Percentiles rank a stretch among this genome's conserved stretches.
Conservation (phyloP, 1,140 invertebrate species). For the Helicoverpa zea region DNA sequence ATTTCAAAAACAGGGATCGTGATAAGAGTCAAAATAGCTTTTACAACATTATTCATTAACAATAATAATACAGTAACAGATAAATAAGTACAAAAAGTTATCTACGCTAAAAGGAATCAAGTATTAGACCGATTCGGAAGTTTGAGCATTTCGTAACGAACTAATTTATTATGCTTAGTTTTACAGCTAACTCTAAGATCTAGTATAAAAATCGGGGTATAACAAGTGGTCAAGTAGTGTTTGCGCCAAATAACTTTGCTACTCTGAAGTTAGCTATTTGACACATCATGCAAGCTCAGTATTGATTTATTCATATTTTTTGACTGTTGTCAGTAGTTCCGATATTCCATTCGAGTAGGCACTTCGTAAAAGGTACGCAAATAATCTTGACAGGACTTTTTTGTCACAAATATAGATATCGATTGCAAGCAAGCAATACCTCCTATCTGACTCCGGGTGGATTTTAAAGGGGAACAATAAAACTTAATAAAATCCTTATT, state of each 20-base stretch:
- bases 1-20: background rate
- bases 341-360: too few relatives aligned
- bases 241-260: background rate
- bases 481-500: too few relatives aligned
- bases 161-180: conserved; percentile 49
- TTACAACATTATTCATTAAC: background rate
- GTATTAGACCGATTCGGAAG: conserved; percentile 55
- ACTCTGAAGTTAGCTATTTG: too few relatives aligned
- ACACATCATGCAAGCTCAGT: too few relatives aligned
- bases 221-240: background rate
- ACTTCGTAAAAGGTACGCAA: too few relatives aligned
- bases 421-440: too few relatives aligned
- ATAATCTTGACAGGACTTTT: too few relatives aligned
- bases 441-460: too few relatives aligned
- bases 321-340: too few relatives aligned
- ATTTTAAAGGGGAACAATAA: too few relatives aligned
- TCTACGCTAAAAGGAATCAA: conserved; percentile 50
- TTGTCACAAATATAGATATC: too few relatives aligned
- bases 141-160: conserved; percentile 53
- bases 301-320: too few relatives aligned
- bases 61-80: conserved; percentile 4
- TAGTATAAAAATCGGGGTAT: conserved; percentile 21
- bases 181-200: conserved; percentile 25
- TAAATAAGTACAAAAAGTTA: conserved; percentile 49
- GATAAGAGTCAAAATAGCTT: background rate